A percentile compares a stretch with the other conserved stretches of the same genome.
These are phyloP conservation scores for Plotosus lineatus DNA, from an alignment of 2,113 vertebrate species.

Conservation along the genomic window DNA sequence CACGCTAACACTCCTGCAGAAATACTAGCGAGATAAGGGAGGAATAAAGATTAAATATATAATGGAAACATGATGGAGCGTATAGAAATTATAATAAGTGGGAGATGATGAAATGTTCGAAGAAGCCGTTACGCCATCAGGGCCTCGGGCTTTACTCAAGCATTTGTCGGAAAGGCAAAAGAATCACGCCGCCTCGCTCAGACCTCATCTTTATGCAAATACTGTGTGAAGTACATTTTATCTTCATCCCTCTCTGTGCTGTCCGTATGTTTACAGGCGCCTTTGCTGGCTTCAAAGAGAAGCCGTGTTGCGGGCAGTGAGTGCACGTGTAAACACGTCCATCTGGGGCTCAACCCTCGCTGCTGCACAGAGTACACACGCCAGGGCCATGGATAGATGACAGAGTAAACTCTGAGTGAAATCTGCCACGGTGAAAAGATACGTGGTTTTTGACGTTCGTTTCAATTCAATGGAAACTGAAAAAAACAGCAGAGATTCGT, in stretches of 20 bases:
- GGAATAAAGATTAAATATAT: background rate
- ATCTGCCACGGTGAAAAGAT: background rate
- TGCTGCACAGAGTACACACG: background rate
- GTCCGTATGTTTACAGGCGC: conserved; percentile 69
- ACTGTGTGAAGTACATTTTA: conserved; percentile 70
- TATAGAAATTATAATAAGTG: conserved; percentile 28
- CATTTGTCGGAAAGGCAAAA: conserved; percentile 56
- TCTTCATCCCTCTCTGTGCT: conserved; percentile 64
- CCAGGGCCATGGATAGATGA: background rate
- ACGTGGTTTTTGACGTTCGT: background rate
- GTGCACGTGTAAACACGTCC: conserved; percentile 72
- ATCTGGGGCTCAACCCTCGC: conserved; percentile 60
- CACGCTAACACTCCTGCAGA: conserved; percentile 22
- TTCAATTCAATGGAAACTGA: background rate
- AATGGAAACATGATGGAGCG: conserved; percentile 14
- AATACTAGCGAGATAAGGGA: conserved; percentile 2
- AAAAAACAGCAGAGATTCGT: background rate
- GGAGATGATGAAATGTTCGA: conserved; percentile 60
- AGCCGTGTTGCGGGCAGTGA: conserved; percentile 62
- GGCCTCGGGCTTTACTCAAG: conserved; percentile 59
- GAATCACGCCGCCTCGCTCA: conserved; percentile 63
- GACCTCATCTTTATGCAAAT: conserved; percentile 73
- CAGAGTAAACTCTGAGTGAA: conserved; percentile 20
- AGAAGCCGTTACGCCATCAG: conserved; percentile 59
- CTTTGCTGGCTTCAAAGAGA: conserved; percentile 63